Evolutionary conservation across 2,113 vertebrate genomes (phyloP).

Genomic region (Sterrhoptilus dennistouni): DNA sequence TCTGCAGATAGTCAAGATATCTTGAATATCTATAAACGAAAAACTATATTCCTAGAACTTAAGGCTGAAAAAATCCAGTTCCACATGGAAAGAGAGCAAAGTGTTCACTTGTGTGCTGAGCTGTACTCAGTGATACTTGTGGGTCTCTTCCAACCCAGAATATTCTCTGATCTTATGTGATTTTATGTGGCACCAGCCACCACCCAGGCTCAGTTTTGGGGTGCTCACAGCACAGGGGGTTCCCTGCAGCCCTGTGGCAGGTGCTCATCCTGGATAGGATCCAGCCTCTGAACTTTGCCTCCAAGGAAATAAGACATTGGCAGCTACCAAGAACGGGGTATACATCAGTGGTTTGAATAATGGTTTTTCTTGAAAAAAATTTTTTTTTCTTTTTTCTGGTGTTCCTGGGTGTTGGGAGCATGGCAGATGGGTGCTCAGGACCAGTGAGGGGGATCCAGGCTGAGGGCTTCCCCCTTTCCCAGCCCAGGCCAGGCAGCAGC

Average conservation of each 20-base stretch:
- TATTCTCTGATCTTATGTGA: background rate
- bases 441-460: accelerated
- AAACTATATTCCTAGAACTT: background rate
- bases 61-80: background rate
- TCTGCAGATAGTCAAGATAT: background rate
- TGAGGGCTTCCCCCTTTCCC: background rate
- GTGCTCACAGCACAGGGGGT: background rate
- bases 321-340: background rate
- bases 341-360: accelerated
- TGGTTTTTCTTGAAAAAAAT: background rate
- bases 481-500: background rate
- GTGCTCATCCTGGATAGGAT: background rate
- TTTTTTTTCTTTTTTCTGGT: background rate
- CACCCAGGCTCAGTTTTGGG: background rate
- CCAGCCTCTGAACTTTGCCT: background rate
- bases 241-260: background rate
- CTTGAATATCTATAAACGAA: background rate
- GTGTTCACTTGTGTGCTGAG: background rate
- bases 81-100: background rate
- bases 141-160: background rate
- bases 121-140: background rate
- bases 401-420: background rate
- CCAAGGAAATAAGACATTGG: background rate
- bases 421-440: background rate
- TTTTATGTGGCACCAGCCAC: background rate